Evolutionary conservation across 1,140 invertebrate species (phyloP).

Genomic region (Oppia nitens): DNA sequence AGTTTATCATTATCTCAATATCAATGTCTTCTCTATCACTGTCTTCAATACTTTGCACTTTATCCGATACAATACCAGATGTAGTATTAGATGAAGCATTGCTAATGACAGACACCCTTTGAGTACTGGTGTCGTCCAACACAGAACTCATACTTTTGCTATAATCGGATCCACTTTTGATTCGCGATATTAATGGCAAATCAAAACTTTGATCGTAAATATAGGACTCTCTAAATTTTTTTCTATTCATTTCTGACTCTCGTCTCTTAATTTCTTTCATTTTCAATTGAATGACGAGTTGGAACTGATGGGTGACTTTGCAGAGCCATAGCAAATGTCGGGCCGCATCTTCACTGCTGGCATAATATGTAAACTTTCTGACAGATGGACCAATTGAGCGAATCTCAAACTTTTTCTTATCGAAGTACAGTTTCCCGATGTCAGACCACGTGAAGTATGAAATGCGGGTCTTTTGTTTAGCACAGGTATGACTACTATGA

Average conservation of each 20-base stretch:
- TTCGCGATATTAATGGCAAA: slow-evolving; percentile 25
- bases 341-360: slow-evolving; percentile 75
- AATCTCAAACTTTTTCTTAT: slow-evolving; percentile 65
- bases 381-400: slow-evolving; percentile 51
- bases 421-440: slow-evolving; percentile 16
- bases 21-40: slow-evolving; percentile 34
- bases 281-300: slow-evolving; percentile 70
- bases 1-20: neutral
- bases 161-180: slow-evolving; percentile 16
- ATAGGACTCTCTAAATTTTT: slow-evolving; percentile 31
- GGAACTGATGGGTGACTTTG: slow-evolving; percentile 81
- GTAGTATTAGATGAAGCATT: slow-evolving; percentile 83
- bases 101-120: slow-evolving; percentile 75
- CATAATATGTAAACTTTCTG: slow-evolving; percentile 66
- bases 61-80: slow-evolving; percentile 81
- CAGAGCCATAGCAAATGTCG: slow-evolving; percentile 72
- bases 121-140: slow-evolving; percentile 34
- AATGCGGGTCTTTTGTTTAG: slow-evolving; percentile 4
- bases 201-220: slow-evolving; percentile 25
- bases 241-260: slow-evolving; percentile 44
- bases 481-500: neutral
- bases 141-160: neutral
- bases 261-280: slow-evolving; percentile 54
- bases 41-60: slow-evolving; percentile 80
- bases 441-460: slow-evolving; percentile 17